A percentile compares a stretch with the other conserved stretches of the same genome.
phyloP scores from a whole-genome alignment of 2,888 invertebrate species.

The Dastarcus helophoroides region DNA sequence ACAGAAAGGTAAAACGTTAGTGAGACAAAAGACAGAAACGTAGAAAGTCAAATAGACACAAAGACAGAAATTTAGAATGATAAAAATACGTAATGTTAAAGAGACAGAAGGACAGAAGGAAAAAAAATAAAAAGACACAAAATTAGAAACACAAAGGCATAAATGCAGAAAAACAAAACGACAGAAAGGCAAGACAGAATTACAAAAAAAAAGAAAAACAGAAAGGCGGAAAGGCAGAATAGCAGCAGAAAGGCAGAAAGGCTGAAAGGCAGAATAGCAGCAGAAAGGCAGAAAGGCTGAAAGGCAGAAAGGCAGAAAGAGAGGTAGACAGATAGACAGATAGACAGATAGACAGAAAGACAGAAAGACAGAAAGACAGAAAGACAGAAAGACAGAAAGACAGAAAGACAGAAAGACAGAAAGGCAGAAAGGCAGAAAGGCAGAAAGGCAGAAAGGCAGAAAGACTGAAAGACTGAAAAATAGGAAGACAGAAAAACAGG shows the following conservation, averaged over 20 bases:
- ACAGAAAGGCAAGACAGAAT: conserved; percentile 9
- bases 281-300: conserved; percentile 8
- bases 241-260: too few relatives aligned
- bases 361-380: conserved; percentile 8
- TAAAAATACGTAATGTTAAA: conserved; percentile 6
- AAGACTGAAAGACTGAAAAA: conserved; percentile 9
- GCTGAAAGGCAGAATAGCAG: too few relatives aligned
- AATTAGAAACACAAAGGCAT: conserved; percentile 6
- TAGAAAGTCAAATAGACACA: conserved; percentile 9
- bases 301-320: conserved; percentile 9
- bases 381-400: conserved; percentile 5
- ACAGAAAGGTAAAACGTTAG: conserved; percentile 7
- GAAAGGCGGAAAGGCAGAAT: too few relatives aligned
- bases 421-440: conserved; percentile 9
- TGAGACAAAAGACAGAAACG: conserved; percentile 7
- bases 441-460: conserved; percentile 10
- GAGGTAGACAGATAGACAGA: conserved; percentile 9
- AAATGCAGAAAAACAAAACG: conserved; percentile 3
- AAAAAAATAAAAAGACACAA: too few relatives aligned
- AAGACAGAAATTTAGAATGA: conserved; percentile 8
- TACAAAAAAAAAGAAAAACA: too few relatives aligned
- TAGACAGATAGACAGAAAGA: conserved; percentile 9
- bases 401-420: conserved; percentile 10
- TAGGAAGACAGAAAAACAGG: conserved; percentile 9
- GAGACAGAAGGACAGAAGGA: conserved; percentile 9